These are phyloP conservation scores for Philereme transversata DNA, from an alignment of 2,888 invertebrate species.

Conservation along the genomic window DNA sequence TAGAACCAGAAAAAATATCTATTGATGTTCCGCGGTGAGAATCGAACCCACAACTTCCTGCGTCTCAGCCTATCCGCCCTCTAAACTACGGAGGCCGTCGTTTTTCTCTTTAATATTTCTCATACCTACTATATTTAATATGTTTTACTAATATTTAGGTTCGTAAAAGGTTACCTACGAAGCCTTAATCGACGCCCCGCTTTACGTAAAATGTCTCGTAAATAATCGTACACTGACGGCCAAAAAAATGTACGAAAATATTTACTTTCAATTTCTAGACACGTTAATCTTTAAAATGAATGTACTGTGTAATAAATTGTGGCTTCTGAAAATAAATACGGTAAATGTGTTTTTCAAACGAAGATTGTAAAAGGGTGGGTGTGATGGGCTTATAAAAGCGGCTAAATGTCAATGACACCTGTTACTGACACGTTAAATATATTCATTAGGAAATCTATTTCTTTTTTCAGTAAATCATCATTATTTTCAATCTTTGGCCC, in stretches of 20 bases:
- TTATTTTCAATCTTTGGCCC: no score
- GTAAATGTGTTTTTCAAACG: conserved; percentile 6
- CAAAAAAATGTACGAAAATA: conserved; percentile 51
- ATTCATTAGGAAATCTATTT: no score
- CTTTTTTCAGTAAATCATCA: no score
- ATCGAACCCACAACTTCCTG: no score
- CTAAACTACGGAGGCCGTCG: no score
- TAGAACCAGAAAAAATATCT: no score
- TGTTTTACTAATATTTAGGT: neutral
- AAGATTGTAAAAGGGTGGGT: neutral
- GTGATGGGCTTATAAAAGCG: neutral
- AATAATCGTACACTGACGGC: conserved; percentile 47
- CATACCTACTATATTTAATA: neutral
- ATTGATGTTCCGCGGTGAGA: no score
- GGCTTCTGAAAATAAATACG: conserved; percentile 13
- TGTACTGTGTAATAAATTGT: conserved; percentile 29
- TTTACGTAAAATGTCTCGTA: conserved; percentile 42
- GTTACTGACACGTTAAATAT: neutral
- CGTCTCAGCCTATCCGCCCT: no score
- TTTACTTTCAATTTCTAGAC: conserved; percentile 59
- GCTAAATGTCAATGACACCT: neutral
- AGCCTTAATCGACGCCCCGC: conserved; percentile 45
- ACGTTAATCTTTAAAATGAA: conserved; percentile 54
- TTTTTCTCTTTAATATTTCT: no score
- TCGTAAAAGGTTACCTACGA: conserved; percentile 9